Evolutionary conservation across 2,888 invertebrate species (phyloP), one percentile per base, ranked within the genome.

Genomic region (Epinotia ramella): DNA sequence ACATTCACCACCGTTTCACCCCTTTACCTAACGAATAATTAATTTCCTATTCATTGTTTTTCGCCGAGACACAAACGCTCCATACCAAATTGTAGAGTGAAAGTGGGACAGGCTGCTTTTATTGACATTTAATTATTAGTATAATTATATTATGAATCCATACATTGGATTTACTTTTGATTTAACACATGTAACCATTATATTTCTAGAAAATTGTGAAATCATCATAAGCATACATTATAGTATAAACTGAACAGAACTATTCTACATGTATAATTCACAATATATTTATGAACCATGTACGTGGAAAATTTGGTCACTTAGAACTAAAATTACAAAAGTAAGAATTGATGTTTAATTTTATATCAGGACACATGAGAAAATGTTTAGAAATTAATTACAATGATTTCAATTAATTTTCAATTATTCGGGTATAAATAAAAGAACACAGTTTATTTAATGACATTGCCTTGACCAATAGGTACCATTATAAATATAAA

Each of bases 301-400:
- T 66, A 73, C 74, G 24, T 77, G 57, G 40, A 79, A 59, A 73
- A 66, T 73, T 69, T 70, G 73, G 65, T 64, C 73, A 40, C 16
- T 53, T 73, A 24, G 57, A 72, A 53, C 64, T 28, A 73, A 63
- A 24, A 70, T 78, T 53, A 49, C 76, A 20, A 71, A 57, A 44
- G 57, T 49, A 57, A 53, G 56, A 11, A 65, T 64, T 68, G 11
- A 53, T 24, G 53, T 69, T 28, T 12, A 28, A 64, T 69, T 12
- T 24, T 57, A 62, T 70, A 70, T 44, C 49, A 67, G 62, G 20
- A 62, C 16, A 71, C 69, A 67, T 63, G 56, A 44, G 40, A 66
- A 46, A 40, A 44, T 68, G 44, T 16, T 20, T 11, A 46, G 28
- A 69, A 69, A 44, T 44, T 20, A 16, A 40, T n/a, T 60, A 44